These are phyloP conservation scores for Exephanes ischioxanthus DNA, from an alignment of 2,888 invertebrate species.

Conservation along the genomic window DNA sequence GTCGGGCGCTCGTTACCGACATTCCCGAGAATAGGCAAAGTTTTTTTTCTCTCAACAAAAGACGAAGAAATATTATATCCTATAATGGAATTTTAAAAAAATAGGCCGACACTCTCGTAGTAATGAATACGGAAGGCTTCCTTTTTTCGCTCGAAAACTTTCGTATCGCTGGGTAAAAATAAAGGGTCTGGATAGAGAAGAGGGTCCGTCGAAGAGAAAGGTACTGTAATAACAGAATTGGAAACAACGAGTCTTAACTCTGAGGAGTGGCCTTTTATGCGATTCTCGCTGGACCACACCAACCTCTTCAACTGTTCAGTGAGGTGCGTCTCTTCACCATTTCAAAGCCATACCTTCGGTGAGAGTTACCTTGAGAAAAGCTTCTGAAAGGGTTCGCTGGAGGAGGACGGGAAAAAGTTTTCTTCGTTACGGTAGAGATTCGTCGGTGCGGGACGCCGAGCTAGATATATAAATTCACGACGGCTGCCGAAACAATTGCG, in stretches of 20 bases:
- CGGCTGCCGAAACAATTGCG: conserved; percentile 28
- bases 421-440: conserved; percentile 50
- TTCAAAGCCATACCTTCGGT: conserved; percentile 31
- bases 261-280: conserved; percentile 36
- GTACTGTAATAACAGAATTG: conserved; percentile 62
- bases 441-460: conserved; percentile 41
- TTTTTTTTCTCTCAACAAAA: background rate
- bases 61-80: too few relatives aligned
- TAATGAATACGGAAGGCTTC: conserved; percentile 47
- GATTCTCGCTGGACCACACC: conserved; percentile 51
- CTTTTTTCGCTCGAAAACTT: conserved; percentile 28
- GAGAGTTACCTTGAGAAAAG: conserved; percentile 46
- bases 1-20: background rate
- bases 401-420: conserved; percentile 53
- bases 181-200: conserved; percentile 41
- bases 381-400: conserved; percentile 48
- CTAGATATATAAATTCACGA: conserved; percentile 45
- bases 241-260: conserved; percentile 58
- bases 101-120: conserved; percentile 6
- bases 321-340: conserved; percentile 48
- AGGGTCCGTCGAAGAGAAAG: conserved; percentile 28
- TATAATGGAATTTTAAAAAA: background rate
- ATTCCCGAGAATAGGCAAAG: background rate
- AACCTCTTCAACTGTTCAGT: conserved; percentile 53
- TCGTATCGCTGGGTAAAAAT: conserved; percentile 47